Evolutionary conservation across 1,140 invertebrate species (phyloP).

Genomic region (Chymomyza costata): DNA sequence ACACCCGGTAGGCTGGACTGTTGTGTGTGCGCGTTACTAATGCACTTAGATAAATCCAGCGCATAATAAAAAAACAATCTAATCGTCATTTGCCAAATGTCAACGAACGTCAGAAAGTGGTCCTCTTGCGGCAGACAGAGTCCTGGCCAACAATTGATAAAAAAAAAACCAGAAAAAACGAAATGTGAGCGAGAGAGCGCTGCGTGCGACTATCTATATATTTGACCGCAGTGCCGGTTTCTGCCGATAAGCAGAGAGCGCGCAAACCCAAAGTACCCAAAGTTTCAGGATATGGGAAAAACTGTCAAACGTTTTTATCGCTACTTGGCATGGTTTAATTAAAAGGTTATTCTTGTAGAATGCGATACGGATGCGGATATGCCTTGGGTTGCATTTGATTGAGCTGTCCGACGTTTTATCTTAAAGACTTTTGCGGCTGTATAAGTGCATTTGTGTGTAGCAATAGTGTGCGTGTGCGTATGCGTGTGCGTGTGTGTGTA

Average conservation of each 20-base stretch:
- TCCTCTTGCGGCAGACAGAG: constrained; percentile 11
- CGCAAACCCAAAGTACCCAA: too few species aligned
- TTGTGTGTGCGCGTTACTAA: constrained; percentile 58
- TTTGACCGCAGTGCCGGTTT: too few species aligned
- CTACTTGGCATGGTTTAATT: constrained; percentile 64
- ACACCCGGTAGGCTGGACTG: constrained; percentile 17
- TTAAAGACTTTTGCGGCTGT: constrained; percentile 54
- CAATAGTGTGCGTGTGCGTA: not conserved
- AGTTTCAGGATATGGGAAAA: constrained; percentile 48
- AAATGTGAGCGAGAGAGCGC: constrained; percentile 9
- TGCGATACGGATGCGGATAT: constrained; percentile 6
- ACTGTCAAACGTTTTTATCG: constrained; percentile 29
- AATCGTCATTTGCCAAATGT: constrained; percentile 63
- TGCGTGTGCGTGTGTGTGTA: constrained; percentile 3
- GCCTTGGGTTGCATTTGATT: constrained; percentile 32
- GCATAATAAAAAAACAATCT: constrained; percentile 40
- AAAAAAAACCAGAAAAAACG: constrained; percentile 19
- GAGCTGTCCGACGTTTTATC: constrained; percentile 50
- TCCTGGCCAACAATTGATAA: constrained; percentile 30
- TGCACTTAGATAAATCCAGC: constrained; percentile 37
- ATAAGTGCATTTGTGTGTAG: too few species aligned
- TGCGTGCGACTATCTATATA: constrained; percentile 32
- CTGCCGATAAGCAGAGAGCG: too few species aligned
- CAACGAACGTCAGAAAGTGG: constrained; percentile 28
- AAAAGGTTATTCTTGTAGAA: constrained; percentile 74